Base-by-base conservation (phyloP, 1,140 invertebrate species). In the Micrasema minimum region DNA sequence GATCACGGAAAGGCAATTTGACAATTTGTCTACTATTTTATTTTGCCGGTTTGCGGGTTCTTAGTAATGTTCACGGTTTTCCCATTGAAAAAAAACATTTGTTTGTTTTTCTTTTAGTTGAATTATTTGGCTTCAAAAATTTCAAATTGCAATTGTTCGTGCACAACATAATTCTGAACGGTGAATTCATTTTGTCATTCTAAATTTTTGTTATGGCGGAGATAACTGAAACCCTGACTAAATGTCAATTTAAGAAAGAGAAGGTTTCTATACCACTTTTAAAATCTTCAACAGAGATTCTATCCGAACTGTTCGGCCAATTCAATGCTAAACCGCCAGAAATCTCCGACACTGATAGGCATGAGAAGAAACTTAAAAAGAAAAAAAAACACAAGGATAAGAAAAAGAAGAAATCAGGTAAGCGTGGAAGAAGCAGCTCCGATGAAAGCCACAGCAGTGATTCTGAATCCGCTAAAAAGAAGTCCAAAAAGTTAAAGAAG, bases 281-380 rank as follows among this genome's bases (percentile, higher is more conserved):
- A 0, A 91, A 91, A 77, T 90, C 91, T 3, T 93, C 92, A 0
- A 91, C 89, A 78, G 91, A 94, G 78, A 93, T 94, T 76, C 82
- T 94, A 6, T 90, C 90, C 0, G 92, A 93, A 80, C 82, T 94
- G 0, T 94, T 94, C 76, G 86, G 88, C 57, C 91, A 89, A 3
- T 91, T 92, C 76, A 89, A 91, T 77, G 88, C 85, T 23, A 84
- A 85, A 65, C 88, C 88, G 45, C 87, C 88, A 7, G 82, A 86
- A 75, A 85, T 84, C 71, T 79, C 78, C 18, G 38, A n/a, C 5
- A 69, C 80, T 67, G 75, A 85, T 80, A 78, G 78, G 20, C 22
- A 72, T 20, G 41, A 64, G 26, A 84, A 85, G 31, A 83, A 82
- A 62, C 77, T 76, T 2, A 83, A 83, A 37, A 77, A 76, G 48